A percentile compares a stretch with the other conserved stretches of the same genome.
phyloP scores from a whole-genome alignment of 2,888 invertebrate species.

The Scelioninae gen. 1 region DNA sequence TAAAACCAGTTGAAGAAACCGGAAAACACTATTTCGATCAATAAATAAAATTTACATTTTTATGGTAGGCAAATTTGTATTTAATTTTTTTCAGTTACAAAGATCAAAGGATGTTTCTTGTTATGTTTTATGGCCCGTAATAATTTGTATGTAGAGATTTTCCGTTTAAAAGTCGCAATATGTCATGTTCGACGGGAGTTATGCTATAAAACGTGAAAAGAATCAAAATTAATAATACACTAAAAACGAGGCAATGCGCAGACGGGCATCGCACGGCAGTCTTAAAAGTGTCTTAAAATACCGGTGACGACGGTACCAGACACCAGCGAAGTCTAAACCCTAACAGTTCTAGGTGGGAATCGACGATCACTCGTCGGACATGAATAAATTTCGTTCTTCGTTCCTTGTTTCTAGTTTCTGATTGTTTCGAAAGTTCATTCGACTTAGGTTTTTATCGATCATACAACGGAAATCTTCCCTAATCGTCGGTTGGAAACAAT shows the following conservation, averaged over 20 bases:
- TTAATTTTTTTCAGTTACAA: too few species aligned
- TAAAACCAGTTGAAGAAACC: too few species aligned
- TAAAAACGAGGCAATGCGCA: conserved; percentile 62
- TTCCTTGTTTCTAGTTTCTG: conserved; percentile 14
- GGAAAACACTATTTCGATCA: too few species aligned
- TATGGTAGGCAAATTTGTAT: too few species aligned
- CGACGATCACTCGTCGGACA: too few species aligned
- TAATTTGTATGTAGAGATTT: conserved; percentile 2
- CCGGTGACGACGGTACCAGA: conserved; percentile 31
- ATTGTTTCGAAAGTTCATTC: conserved; percentile 33
- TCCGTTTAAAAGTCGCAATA: conserved; percentile 4
- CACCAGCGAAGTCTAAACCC: conserved; percentile 57
- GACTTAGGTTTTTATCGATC: conserved; percentile 25
- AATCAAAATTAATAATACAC: conserved; percentile 35
- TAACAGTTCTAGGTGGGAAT: conserved; percentile 63
- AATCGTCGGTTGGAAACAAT: conserved; percentile 37
- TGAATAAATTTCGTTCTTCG: conserved; percentile 16
- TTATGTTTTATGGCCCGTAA: too few species aligned
- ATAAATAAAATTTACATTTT: too few species aligned
- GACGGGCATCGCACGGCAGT: conserved; percentile 67
- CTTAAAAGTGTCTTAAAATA: conserved; percentile 65
- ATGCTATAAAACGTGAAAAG: conserved; percentile 18
- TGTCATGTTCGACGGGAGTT: conserved; percentile 28
- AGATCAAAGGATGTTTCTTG: too few species aligned
- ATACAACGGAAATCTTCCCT: conserved; percentile 26